Evolutionary conservation across 2,113 vertebrate species (phyloP).

Genomic region (Eidolon helvum): DNA sequence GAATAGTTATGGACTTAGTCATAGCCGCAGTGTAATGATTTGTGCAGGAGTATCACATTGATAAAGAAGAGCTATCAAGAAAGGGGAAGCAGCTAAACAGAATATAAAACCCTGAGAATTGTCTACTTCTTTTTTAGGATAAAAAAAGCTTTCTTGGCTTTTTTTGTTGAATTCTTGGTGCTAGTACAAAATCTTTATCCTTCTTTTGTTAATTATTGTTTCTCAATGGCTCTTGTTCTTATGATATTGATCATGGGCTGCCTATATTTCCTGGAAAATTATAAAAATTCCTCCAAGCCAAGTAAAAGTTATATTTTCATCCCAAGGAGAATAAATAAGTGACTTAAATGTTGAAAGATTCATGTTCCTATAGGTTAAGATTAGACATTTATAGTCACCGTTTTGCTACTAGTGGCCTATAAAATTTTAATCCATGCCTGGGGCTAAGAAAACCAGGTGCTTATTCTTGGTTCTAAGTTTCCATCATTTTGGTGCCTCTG

Average conservation of each 20-base stretch:
- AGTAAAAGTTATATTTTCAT: conserved; percentile 1
- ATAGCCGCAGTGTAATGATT: conserved; percentile 50
- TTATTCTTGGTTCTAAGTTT: neutral
- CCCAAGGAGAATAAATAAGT: conserved; percentile 41
- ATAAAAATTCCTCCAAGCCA: conserved; percentile 16
- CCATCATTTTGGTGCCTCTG: neutral
- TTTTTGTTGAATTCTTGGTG: conserved; percentile 14
- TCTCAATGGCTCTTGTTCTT: neutral
- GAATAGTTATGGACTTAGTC: conserved; percentile 37
- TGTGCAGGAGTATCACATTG: neutral
- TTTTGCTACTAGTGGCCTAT: neutral
- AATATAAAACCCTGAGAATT: neutral
- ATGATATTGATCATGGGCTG: neutral
- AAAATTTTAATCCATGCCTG: neutral
- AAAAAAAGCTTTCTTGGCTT: conserved; percentile 10
- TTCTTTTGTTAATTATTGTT: conserved; percentile 29
- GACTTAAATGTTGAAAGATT: conserved; percentile 44
- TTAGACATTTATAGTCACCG: conserved; percentile 10
- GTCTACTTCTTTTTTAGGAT: neutral
- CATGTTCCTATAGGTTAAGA: neutral
- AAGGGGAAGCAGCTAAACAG: neutral
- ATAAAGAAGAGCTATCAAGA: neutral
- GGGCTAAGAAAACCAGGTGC: neutral
- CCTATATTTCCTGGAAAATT: conserved; percentile 18
- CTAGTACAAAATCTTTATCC: neutral